These are phyloP conservation scores for Loripinus fragilis DNA, from an alignment of 2,888 invertebrate genomes.

Conservation along the genomic window DNA sequence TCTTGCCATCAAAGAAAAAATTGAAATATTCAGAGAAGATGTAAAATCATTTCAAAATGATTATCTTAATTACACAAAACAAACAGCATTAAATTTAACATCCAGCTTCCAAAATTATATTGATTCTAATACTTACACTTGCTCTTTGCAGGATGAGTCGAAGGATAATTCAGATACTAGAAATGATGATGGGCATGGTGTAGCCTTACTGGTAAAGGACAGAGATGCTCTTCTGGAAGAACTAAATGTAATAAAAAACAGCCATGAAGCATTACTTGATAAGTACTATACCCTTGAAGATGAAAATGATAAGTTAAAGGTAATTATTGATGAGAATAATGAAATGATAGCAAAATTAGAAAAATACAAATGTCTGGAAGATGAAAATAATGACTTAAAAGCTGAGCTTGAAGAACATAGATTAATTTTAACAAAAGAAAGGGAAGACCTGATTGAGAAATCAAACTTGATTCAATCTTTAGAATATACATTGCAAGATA, in stretches of 20 bases:
- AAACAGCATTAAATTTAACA: background rate
- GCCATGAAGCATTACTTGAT: background rate
- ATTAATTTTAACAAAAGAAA: background rate
- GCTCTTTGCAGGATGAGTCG: background rate
- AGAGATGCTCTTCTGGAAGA: background rate
- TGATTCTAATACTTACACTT: background rate
- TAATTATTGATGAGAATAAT: no score
- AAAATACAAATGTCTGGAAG: background rate
- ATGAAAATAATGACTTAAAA: background rate
- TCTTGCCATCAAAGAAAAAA: background rate
- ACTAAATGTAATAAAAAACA: background rate
- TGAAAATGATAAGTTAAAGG: background rate
- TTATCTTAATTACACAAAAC: background rate
- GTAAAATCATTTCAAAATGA: background rate
- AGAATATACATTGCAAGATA: background rate
- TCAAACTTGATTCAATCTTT: background rate
- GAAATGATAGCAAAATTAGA: no score
- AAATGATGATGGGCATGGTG: background rate
- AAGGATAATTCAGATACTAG: background rate
- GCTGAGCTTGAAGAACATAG: background rate
- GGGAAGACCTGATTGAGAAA: background rate
- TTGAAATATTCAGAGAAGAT: background rate
- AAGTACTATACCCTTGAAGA: background rate
- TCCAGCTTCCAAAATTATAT: background rate
- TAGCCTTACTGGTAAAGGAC: background rate